These are phyloP conservation scores for Lasioglossum figueresi DNA, from an alignment of 2,888 invertebrate genomes.

Conservation along the genomic window DNA sequence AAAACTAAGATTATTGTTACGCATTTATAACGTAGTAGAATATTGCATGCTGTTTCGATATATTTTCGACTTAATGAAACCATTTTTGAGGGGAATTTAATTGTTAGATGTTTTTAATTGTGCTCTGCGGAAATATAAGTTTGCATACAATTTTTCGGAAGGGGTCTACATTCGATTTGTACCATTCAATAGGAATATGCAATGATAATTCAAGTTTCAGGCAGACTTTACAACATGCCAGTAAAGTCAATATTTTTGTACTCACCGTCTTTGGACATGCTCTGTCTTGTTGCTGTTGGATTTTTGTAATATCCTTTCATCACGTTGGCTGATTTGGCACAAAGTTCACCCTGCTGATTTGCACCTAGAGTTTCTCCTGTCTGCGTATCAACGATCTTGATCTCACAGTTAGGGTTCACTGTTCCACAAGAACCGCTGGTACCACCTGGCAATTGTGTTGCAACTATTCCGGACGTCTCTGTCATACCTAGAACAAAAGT, in stretches of 20 bases:
- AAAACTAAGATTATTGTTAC: background rate
- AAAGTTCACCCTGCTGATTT: slow-evolving; percentile 72
- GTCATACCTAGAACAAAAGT: slow-evolving; percentile 71
- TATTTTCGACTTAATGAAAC: background rate
- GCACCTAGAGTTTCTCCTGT: slow-evolving; percentile 67
- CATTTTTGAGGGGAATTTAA: background rate
- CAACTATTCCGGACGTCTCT: slow-evolving; percentile 66
- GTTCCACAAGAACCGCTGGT: slow-evolving; percentile 73
- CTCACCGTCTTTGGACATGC: slow-evolving; percentile 84
- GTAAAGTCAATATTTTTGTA: background rate
- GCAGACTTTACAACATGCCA: no score
- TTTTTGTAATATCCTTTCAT: slow-evolving; percentile 86
- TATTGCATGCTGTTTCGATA: background rate
- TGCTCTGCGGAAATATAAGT: no score
- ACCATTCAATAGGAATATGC: background rate
- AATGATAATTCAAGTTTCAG: background rate
- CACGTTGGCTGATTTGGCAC: slow-evolving; percentile 64
- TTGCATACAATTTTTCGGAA: background rate
- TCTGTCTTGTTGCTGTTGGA: slow-evolving; percentile 84
- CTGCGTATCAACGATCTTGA: slow-evolving; percentile 72
- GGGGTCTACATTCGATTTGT: no score
- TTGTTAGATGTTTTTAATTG: no score
- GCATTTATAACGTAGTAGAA: background rate
- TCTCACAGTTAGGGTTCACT: slow-evolving; percentile 51
- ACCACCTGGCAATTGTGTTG: slow-evolving; percentile 50